Conservation (phyloP, 2,113 vertebrate species). For the Zootoca vivipara region DNA sequence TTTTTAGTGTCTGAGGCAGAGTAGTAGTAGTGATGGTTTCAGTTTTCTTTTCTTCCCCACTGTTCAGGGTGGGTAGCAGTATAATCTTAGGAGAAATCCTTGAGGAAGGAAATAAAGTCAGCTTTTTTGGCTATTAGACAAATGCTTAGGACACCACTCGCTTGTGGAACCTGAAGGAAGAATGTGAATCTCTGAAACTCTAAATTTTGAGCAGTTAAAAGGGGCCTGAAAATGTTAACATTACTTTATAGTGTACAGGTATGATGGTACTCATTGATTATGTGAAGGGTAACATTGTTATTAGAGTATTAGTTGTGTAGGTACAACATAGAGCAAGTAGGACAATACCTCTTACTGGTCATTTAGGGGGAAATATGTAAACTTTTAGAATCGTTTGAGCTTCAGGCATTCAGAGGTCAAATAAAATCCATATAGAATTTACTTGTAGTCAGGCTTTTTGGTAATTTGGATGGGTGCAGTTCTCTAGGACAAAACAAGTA, state of each 20-base stretch:
- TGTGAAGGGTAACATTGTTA: conserved; percentile 34
- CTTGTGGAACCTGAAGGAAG: background rate
- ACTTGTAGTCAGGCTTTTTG: background rate
- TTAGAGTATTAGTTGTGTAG: background rate
- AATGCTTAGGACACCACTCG: conserved; percentile 22
- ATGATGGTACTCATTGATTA: conserved; percentile 40
- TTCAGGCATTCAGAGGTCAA: background rate
- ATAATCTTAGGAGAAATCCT: conserved; percentile 19
- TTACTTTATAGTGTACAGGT: background rate
- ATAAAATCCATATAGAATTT: background rate
- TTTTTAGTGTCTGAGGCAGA: conserved; percentile 30
- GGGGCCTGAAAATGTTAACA: conserved; percentile 60
- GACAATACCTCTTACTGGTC: background rate
- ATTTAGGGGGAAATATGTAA: background rate
- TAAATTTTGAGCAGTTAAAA: conserved; percentile 63
- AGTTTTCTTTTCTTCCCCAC: conserved; percentile 40
- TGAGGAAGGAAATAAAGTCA: conserved; percentile 43
- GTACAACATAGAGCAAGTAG: background rate
- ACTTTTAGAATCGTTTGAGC: background rate
- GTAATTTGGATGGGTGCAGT: background rate
- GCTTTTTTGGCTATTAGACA: conserved; percentile 25
- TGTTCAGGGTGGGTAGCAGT: conserved; percentile 36
- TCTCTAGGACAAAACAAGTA: background rate
- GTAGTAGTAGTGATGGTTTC: conserved; percentile 12
- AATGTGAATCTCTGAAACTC: conserved; percentile 61